Evolutionary conservation across 1,140 invertebrate species (phyloP).

Genomic region (Drosophila neocordata): DNA sequence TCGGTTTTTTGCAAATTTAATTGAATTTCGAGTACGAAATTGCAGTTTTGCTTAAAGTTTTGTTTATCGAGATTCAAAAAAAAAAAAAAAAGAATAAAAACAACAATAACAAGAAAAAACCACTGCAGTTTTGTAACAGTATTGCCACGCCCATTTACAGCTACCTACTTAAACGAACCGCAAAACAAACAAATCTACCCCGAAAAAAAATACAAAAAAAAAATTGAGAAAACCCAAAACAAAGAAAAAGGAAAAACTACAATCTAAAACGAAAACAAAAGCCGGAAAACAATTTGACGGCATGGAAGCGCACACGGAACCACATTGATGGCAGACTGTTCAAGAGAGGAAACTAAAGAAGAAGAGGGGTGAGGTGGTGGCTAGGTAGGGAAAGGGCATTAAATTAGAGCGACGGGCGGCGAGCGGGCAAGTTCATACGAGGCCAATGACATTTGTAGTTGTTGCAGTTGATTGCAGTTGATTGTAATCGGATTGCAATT

Average conservation of each 20-base stretch:
- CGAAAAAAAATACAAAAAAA: slow-evolving; percentile 15
- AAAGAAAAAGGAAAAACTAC: slow-evolving; percentile 12
- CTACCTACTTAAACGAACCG: slow-evolving; percentile 33
- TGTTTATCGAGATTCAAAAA: not conserved
- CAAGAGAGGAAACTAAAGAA: too few relatives aligned
- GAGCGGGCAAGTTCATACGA: slow-evolving; percentile 50
- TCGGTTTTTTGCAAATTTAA: slow-evolving; percentile 39
- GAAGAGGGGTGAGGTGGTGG: not conserved
- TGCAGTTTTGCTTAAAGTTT: slow-evolving; percentile 5
- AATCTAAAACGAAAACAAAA: slow-evolving; percentile 66
- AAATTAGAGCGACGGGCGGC: slow-evolving; percentile 16
- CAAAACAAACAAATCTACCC: slow-evolving; percentile 15
- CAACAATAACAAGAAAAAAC: too few relatives aligned
- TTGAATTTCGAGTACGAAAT: slow-evolving; percentile 35
- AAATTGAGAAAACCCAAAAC: slow-evolving; percentile 28
- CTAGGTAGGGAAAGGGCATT: slow-evolving; percentile 22
- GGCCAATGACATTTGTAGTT: slow-evolving; percentile 74
- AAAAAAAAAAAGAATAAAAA: too few relatives aligned
- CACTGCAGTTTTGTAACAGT: slow-evolving; percentile 21
- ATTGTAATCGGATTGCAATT: slow-evolving; percentile 80
- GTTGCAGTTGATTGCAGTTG: slow-evolving; percentile 69
- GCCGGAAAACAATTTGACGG: slow-evolving; percentile 78
- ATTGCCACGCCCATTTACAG: slow-evolving; percentile 30
- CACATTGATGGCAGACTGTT: not conserved
- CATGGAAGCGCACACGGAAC: slow-evolving; percentile 24